A percentile compares a stretch with the other conserved stretches of the same genome.
Conservation (phyloP, 2,113 vertebrate species). For the Edolisoma coerulescens region DNA sequence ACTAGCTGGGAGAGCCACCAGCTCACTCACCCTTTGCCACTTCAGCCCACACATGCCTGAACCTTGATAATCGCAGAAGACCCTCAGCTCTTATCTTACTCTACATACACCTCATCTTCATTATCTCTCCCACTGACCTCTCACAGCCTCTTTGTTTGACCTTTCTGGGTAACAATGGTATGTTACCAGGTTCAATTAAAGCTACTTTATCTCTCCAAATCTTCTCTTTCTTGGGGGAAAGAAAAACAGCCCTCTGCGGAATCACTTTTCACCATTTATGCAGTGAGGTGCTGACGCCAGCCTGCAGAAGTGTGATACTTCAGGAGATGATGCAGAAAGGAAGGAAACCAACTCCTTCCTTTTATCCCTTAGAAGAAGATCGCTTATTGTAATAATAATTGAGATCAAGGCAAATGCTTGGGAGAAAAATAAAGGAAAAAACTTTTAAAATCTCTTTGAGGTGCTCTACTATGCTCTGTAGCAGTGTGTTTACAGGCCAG, state of each 20-base stretch:
- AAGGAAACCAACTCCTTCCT: neutral
- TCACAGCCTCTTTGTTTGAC: neutral
- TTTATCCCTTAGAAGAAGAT: neutral
- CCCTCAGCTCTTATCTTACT: slow-evolving; percentile 6
- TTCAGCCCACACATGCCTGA: neutral
- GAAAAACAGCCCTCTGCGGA: neutral
- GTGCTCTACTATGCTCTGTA: neutral
- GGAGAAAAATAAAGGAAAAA: accelerated
- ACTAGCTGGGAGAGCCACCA: neutral
- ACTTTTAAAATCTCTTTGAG: neutral
- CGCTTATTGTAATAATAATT: neutral
- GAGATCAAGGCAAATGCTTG: neutral
- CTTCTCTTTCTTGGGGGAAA: neutral
- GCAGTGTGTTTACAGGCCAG: neutral
- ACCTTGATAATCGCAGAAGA: accelerated
- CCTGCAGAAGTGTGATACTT: neutral
- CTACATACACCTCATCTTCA: neutral
- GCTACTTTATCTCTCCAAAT: neutral
- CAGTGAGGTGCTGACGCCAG: neutral
- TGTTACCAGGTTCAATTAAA: neutral
- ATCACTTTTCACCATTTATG: neutral
- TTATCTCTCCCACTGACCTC: slow-evolving; percentile 1
- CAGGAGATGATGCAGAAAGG: neutral
- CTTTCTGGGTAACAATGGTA: neutral
- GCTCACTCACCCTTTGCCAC: neutral